Evolutionary conservation across 2,797 vertebrate genomes (phyloP), one percentile per base, ranked within the genome.

Genomic region (Labeo calbasu): DNA sequence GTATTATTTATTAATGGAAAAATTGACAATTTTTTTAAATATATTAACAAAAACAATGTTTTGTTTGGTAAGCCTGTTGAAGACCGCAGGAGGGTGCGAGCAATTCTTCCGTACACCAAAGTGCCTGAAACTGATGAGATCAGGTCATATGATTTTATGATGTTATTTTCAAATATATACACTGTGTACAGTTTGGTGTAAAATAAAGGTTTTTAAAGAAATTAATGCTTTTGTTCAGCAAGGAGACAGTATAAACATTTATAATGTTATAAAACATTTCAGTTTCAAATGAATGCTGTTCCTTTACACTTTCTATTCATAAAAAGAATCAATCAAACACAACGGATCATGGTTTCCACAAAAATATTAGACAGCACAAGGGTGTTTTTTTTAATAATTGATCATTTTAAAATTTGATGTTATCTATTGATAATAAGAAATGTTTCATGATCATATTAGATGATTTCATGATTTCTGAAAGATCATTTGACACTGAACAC

Each of bases 101-200:
- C 98, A 90, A 99, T 99, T 94, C 96, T 99, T 36, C 98, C 98
- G 91, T 99, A 99, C 91, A 99, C 98, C 94, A 99, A 99, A 98
- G 98, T 99, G 94, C 98, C 98, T 94, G 98, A 99, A 89, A 99
- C 98, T 75, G 97, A 98, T 94, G 98, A 99, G 95, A 99, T 99
- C 95, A 99, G 98, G 98, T 99, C 93, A 65, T 19, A 17, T 32
- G 40, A 63, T 78, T 63, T 19, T 13, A 36, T 76, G 36, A 5
- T 19, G 9, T 43, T 61, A 11, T 4, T 55, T 55, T 75, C 28
- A n/a, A 36, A 55, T 2, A 28, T 23, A 36, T 4, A 36, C 32
- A 36, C 32, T 36, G 32, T 36, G 32, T 36, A 36, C 32, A 36
- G 14, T 50, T 71, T 17, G 13, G 21, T 12, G 68, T n/a, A n/a